Evolutionary conservation across 2,113 vertebrate genomes (phyloP), one percentile per base, ranked within the genome.

Genomic region (Hystrix brachyura): DNA sequence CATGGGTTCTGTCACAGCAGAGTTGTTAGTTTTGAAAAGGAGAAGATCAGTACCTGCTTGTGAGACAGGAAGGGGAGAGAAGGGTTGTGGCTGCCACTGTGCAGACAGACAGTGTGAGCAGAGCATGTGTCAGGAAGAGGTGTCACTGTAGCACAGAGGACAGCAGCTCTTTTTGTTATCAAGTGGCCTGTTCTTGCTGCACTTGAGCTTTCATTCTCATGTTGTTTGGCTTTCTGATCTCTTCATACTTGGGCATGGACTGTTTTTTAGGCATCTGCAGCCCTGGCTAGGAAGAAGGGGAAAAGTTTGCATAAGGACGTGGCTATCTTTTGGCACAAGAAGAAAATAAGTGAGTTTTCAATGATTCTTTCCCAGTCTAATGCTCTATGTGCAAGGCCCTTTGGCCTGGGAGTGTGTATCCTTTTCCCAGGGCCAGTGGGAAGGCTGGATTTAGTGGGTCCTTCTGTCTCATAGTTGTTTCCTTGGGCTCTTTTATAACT

Each of bases 311-410:
- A 99, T 34, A 98, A 99, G 11, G 99, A 99, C 34, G 97, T 99
- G 67, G 81, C 98, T 14, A 98, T 99, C 0, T 99, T 99, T 95
- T 99, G 99, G 99, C 99, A 99, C 90, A 99, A 98, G 97, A 99
- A 99, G 98, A 99, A 99, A 97, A 99, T 97, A 53, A 99, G 99
- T 99, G 98, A 99, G 98, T 98, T 60, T 94, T 69, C n/a, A 27
- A 15, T 55, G 67, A 23, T 3, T 84, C 4, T 89, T 96, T 94
- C 21, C 9, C 2, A 3, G 32, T 64, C n/a, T 27, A 3, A 17
- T 84, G 72, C 43, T 92, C 29, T 87, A 60, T 85, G 43, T 55
- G 38, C 29, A 32, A 14, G 13, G 59, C 55, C 64, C 38, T 43
- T 12, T 19, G 72, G 46, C 53, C 43, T 76, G 3, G 38, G 29